These are phyloP conservation scores for Agrotis puta DNA, from an alignment of 2,888 invertebrate genomes.

Conservation along the genomic window DNA sequence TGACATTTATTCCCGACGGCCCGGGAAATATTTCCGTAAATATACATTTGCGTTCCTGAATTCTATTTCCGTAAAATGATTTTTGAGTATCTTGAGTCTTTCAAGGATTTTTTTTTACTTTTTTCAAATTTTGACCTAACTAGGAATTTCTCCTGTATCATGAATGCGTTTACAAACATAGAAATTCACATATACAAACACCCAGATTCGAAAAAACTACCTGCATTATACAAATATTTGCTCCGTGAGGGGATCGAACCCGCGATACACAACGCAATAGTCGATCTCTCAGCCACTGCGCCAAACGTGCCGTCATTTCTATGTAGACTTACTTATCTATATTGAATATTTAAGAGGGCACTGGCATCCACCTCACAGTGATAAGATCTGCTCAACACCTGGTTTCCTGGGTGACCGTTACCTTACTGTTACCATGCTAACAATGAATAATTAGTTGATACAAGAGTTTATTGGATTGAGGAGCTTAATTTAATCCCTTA, in stretches of 20 bases:
- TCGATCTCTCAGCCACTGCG: no score
- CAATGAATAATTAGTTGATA: not conserved
- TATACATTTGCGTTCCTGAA: constrained; percentile 17
- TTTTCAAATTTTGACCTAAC: no score
- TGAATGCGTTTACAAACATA: no score
- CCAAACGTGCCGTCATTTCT: no score
- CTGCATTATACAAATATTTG: no score
- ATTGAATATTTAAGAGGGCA: constrained; percentile 42
- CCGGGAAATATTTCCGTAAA: constrained; percentile 23
- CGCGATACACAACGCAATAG: no score
- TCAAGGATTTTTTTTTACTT: no score
- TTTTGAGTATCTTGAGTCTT: not conserved
- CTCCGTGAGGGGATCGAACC: no score
- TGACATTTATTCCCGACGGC: constrained; percentile 18
- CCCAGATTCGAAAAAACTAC: no score
- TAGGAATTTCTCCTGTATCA: no score
- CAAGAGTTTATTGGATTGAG: not conserved
- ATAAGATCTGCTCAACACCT: constrained; percentile 42
- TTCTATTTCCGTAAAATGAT: constrained; percentile 10
- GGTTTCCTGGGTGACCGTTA: constrained; percentile 37
- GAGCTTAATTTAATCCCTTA: no score
- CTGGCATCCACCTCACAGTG: constrained; percentile 16
- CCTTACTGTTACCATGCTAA: constrained; percentile 6
- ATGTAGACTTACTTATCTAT: not conserved
- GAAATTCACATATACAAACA: no score